Conservation (phyloP, 2,113 vertebrate genomes). For the Ctenodactylus gundi region DNA sequence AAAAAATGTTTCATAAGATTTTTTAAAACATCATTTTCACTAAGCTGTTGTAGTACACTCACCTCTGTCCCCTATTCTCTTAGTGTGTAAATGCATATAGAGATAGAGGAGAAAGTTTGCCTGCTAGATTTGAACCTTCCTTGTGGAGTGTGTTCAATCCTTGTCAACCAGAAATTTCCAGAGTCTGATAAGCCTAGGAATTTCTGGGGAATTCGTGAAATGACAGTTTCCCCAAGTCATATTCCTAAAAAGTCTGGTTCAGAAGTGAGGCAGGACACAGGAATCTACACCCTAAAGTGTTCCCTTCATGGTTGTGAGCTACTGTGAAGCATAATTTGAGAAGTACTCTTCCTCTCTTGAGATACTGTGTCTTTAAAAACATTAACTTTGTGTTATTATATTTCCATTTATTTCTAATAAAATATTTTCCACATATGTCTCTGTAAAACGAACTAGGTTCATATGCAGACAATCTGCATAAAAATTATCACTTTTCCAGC, state of each 20-base stretch:
- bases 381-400: background rate
- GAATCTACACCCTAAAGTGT: background rate
- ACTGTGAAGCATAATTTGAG: background rate
- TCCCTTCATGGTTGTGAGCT: background rate
- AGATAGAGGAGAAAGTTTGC: background rate
- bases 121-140: background rate
- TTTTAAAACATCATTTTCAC: background rate
- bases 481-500: background rate
- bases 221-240: background rate
- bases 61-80: background rate
- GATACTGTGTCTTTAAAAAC: background rate
- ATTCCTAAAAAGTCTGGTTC: background rate
- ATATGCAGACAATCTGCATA: background rate
- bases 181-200: background rate
- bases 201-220: background rate
- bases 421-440: background rate
- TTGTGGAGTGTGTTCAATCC: background rate
- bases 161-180: background rate
- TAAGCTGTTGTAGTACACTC: background rate
- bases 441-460: background rate
- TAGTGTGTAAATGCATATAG: accelerated
- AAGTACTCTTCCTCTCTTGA: too few relatives aligned
- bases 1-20: background rate
- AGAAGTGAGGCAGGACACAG: background rate
- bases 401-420: background rate